These are phyloP conservation scores for Vanacampus margaritifer DNA, from an alignment of 2,113 vertebrate species.

Conservation along the genomic window DNA sequence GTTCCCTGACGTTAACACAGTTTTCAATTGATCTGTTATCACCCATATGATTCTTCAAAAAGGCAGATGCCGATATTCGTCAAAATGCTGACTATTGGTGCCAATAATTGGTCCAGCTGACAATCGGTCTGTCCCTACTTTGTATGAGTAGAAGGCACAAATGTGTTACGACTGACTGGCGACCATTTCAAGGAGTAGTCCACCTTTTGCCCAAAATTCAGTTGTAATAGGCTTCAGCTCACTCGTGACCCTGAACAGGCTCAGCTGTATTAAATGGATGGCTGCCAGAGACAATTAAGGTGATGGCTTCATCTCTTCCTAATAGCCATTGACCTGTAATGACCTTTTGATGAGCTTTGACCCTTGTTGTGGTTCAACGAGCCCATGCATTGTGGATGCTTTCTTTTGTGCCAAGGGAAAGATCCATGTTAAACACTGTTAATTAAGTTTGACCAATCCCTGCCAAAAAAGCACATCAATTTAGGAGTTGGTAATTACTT, in stretches of 20 bases:
- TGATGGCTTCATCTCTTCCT: constrained; percentile 35
- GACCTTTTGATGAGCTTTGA: constrained; percentile 23
- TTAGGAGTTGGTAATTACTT: constrained; percentile 7
- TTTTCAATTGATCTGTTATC: too few species aligned
- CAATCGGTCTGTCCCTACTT: too few species aligned
- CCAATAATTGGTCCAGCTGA: too few species aligned
- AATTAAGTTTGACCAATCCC: constrained; percentile 12
- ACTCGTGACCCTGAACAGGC: not conserved
- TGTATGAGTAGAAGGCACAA: too few species aligned
- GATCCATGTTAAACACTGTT: constrained; percentile 11
- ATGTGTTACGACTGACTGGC: not conserved
- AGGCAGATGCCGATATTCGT: too few species aligned
- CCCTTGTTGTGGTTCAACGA: constrained; percentile 23
- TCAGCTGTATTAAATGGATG: not conserved
- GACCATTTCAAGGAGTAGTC: not conserved
- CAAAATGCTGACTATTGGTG: too few species aligned
- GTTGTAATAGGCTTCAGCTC: not conserved
- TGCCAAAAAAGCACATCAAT: not conserved
- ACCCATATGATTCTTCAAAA: too few species aligned
- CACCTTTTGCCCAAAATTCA: not conserved
- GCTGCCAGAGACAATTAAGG: constrained; percentile 20
- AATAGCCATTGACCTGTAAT: constrained; percentile 31
- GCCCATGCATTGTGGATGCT: constrained; percentile 12
- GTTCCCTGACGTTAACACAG: too few species aligned
- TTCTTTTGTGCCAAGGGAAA: constrained; percentile 12